phyloP scores from a whole-genome alignment of 2,797 vertebrate genomes.

The Arnoldichthys spilopterus region DNA sequence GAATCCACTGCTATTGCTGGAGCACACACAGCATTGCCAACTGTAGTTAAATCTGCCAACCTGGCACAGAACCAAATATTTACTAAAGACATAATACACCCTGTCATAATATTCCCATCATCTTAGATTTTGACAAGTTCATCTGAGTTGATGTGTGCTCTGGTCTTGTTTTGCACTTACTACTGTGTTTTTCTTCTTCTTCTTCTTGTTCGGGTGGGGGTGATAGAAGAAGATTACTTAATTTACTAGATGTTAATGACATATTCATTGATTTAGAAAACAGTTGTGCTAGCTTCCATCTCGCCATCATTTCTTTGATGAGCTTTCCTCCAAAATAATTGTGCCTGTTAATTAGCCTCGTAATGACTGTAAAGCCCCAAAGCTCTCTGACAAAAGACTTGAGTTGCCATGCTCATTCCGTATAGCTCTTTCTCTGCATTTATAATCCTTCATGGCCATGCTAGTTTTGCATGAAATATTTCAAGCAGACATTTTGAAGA shows the following conservation, averaged over 20 bases:
- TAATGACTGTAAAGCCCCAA: conserved; percentile 65
- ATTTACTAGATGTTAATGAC: conserved; percentile 64
- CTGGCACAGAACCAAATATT: conserved; percentile 20
- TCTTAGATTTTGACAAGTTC: conserved; percentile 48
- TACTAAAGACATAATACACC: conserved; percentile 24
- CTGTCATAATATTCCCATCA: conserved; percentile 34
- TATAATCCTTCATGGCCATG: conserved; percentile 40
- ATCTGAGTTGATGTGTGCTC: conserved; percentile 28
- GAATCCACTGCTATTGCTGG: conserved; percentile 34
- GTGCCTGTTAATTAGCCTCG: conserved; percentile 68
- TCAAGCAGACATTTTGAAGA: conserved; percentile 4
- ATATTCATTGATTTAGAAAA: conserved; percentile 67
- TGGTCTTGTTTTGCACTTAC: conserved; percentile 44
- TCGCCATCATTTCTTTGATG: conserved; percentile 66
- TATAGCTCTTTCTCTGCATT: conserved; percentile 32
- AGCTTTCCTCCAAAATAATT: conserved; percentile 66
- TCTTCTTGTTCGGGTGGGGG: conserved; percentile 31
- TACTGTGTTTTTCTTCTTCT: conserved; percentile 27
- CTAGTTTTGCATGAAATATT: conserved; percentile 34
- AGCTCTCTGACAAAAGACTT: conserved; percentile 62
- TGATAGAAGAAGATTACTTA: conserved; percentile 60
- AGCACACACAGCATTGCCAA: conserved; percentile 42
- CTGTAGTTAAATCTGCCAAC: conserved; percentile 45
- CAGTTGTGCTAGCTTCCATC: conserved; percentile 60
- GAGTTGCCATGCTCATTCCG: conserved; percentile 52